Percentiles rank a stretch among this genome's conserved stretches.
phyloP scores from a whole-genome alignment of 2,113 vertebrate genomes.

The Rutilus rutilus region DNA sequence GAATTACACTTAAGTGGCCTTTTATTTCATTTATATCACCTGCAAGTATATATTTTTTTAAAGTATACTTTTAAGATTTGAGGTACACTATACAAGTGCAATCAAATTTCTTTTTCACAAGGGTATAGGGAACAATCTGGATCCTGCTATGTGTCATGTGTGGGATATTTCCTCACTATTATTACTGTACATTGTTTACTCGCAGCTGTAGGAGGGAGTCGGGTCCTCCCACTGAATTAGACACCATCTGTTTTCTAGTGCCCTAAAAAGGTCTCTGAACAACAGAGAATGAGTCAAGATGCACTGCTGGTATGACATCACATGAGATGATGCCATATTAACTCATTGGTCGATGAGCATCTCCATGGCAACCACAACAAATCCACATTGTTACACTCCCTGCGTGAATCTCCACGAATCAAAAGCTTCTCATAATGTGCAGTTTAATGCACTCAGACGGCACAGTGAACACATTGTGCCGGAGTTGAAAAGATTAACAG shows the following conservation, averaged over 20 bases:
- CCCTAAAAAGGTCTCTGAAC: slow-evolving; percentile 33
- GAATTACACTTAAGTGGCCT: neutral
- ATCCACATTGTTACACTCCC: slow-evolving; percentile 31
- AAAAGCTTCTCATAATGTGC: slow-evolving; percentile 29
- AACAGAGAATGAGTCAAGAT: slow-evolving; percentile 50
- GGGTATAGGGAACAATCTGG: neutral
- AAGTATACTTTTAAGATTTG: neutral
- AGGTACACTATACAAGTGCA: neutral
- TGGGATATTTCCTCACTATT: neutral
- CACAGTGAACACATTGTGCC: neutral
- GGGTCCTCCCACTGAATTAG: slow-evolving; percentile 44
- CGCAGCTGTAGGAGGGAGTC: slow-evolving; percentile 19
- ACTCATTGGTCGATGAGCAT: slow-evolving; percentile 32
- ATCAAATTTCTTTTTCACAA: neutral
- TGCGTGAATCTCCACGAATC: slow-evolving; percentile 33
- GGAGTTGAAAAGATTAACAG: neutral
- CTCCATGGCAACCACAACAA: slow-evolving; percentile 43
- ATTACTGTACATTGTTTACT: neutral
- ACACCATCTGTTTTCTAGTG: slow-evolving; percentile 27
- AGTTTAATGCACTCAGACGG: neutral
- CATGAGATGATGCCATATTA: slow-evolving; percentile 37
- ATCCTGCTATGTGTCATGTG: neutral
- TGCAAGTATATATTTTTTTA: neutral
- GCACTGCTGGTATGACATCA: slow-evolving; percentile 41
- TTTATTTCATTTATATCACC: neutral